Evolutionary conservation across 1,140 invertebrate genomes (phyloP).

Genomic region (Cherax destructor): DNA sequence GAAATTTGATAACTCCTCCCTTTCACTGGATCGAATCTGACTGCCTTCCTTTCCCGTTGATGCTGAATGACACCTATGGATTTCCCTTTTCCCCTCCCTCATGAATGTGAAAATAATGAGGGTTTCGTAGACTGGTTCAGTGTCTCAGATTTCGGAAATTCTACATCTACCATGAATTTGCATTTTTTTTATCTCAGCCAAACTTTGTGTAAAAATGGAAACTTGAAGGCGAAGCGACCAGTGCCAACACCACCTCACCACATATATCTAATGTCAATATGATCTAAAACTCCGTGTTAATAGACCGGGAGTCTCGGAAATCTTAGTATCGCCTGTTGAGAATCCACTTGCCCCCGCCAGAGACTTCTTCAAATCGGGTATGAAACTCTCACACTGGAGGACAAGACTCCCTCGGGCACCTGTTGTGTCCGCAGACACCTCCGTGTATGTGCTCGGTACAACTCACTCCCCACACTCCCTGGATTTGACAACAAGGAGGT

Average conservation of each 20-base stretch:
- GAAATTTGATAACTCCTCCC: too few relatives aligned
- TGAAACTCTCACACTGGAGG: background rate
- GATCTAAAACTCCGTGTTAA: background rate
- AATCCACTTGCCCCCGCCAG: background rate
- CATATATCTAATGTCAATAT: background rate
- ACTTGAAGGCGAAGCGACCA: background rate
- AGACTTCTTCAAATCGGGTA: background rate
- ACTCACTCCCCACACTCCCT: background rate
- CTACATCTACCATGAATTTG: too few relatives aligned
- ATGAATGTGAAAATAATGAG: too few relatives aligned
- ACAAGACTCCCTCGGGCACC: background rate
- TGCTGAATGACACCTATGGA: too few relatives aligned
- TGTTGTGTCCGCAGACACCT: background rate
- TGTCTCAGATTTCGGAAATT: too few relatives aligned
- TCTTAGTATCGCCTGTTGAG: background rate
- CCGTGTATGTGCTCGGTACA: background rate
- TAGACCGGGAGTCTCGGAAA: background rate
- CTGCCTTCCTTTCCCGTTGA: too few relatives aligned
- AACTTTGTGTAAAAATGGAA: background rate
- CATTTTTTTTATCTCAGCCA: too few relatives aligned
- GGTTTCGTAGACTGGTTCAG: too few relatives aligned
- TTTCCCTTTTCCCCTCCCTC: too few relatives aligned
- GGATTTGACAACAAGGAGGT: conserved; percentile 2
- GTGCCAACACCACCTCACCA: background rate
- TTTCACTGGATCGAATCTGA: too few relatives aligned